Evolutionary conservation across 2,888 invertebrate species (phyloP).

Genomic region (Enchytraeus crypticus): DNA sequence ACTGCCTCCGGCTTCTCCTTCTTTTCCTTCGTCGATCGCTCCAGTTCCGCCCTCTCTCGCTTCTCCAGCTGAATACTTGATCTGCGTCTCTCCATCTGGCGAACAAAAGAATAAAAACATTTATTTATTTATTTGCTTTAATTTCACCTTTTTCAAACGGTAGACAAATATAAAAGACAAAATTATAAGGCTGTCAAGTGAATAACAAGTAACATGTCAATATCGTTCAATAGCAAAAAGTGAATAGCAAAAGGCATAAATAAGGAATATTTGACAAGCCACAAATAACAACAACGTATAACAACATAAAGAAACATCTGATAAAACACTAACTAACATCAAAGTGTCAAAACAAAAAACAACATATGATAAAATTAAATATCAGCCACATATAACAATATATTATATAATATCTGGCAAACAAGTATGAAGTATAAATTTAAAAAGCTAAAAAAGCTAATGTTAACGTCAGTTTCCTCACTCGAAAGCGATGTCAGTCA

Average conservation of each 20-base stretch:
- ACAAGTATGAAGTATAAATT: no score
- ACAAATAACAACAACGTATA: background rate
- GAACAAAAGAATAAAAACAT: no score
- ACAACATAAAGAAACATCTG: background rate
- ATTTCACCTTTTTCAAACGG: no score
- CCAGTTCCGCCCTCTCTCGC: conserved; percentile 9
- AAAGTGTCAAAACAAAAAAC: background rate
- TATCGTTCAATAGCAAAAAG: no score
- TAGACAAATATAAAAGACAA: no score
- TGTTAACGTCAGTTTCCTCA: no score
- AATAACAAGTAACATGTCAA: no score
- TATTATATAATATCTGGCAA: background rate
- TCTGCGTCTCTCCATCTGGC: background rate
- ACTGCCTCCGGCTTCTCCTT: conserved; percentile 28
- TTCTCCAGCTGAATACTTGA: background rate
- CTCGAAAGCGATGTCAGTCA: no score
- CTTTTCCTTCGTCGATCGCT: conserved; percentile 22
- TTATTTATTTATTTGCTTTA: no score
- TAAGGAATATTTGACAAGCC: background rate
- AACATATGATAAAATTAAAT: background rate
- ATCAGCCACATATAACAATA: background rate
- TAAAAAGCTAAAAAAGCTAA: no score
- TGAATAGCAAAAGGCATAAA: no score
- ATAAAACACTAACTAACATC: background rate
- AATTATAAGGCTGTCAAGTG: no score